These are phyloP conservation scores for Pongo abelii DNA, from an alignment of 2,113 vertebrate genomes.

Conservation along the genomic window DNA sequence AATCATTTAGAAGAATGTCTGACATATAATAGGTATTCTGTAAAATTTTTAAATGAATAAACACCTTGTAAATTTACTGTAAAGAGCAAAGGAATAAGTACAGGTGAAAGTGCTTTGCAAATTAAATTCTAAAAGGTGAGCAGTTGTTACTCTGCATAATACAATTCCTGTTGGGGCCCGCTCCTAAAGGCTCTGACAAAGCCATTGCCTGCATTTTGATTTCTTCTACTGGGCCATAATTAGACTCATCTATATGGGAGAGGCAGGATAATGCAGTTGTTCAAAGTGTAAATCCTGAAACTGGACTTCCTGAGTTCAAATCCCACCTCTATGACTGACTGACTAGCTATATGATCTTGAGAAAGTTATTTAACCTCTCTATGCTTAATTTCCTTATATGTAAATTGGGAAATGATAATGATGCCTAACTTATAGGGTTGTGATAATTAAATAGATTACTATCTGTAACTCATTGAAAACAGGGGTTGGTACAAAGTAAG, in stretches of 20 bases:
- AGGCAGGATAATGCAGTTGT: not conserved
- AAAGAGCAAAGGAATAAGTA: not conserved
- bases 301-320: not conserved
- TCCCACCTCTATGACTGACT: not conserved
- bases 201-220: not conserved
- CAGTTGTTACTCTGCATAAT: not conserved
- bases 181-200: not conserved
- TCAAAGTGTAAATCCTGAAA: not conserved
- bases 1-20: not conserved
- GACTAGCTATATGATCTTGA: not conserved
- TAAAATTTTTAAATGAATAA: not conserved
- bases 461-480: not conserved
- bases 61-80: not conserved
- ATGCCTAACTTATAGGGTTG: not conserved
- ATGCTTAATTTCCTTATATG: not conserved
- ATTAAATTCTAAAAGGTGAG: not conserved
- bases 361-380: not conserved
- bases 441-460: not conserved
- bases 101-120: not conserved
- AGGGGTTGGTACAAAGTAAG: not conserved
- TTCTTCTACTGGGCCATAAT: not conserved
- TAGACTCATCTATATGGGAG: not conserved
- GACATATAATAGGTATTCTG: not conserved
- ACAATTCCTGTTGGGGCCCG: not conserved
- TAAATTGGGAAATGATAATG: not conserved